Evolutionary conservation across 2,888 invertebrate species (phyloP), one percentile per base, ranked within the genome.

Genomic region (Patella pellucida): DNA sequence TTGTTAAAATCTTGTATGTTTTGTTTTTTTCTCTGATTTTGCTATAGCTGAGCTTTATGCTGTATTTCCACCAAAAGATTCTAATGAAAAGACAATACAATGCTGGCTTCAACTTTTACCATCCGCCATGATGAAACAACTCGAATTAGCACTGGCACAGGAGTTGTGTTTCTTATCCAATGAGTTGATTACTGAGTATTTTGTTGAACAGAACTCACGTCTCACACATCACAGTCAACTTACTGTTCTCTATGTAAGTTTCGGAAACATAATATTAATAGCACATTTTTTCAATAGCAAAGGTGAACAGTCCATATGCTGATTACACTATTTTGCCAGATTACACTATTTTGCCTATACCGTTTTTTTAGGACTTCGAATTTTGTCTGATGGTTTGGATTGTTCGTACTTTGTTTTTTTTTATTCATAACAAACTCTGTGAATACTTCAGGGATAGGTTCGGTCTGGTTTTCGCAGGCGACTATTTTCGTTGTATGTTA

Each of bases 151-250:
- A 3, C 56, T 74, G 14, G 27, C n/a, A n/a, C 80, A 80, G 51
- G 75, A 73, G 23, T 71, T 73, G 23, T 78, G 78, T 1, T 78
- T 80, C 52, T 52, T 78, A 70, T 77, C 78, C 41, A 72, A 75
- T 69, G 75, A 71, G 52, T 51, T 78, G 70, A 77, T 72, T 7
- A 78, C 76, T 14, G 74, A 76, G 14, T 74, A 75, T 73, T 75
- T 80, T 73, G 71, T 69, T 1, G 70, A 70, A 50, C 9, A 27
- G 19, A 78, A 80, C 41, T 12, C 11, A 5, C 56, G 15, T 11
- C 56, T 80, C 27, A 73, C 78, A 4, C n/a, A 69, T 27, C 67
- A 77, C 62, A 74, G 56, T 68, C 76, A 80, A 56, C 71, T 75
- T 1, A 78, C 78, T 15, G 71, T 80, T 50, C 62, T 80, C 14